Evolutionary conservation across 2,888 invertebrate genomes (phyloP), one percentile per base, ranked within the genome.

Genomic region (Arrhopalites spinosus): DNA sequence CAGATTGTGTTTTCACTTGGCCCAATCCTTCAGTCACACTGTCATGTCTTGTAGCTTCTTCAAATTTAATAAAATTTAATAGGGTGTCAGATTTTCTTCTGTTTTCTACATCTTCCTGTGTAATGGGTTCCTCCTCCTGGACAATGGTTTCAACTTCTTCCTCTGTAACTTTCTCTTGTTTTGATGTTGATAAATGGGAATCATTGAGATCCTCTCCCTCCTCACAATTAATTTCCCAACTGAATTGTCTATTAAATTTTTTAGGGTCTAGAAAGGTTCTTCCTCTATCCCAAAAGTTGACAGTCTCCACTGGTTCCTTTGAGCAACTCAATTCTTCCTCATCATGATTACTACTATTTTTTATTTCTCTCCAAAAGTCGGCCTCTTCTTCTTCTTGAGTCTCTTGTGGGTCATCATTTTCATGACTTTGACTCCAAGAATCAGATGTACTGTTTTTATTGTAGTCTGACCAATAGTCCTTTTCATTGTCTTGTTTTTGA

Each of bases 71-170:
- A 36, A 36, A 36, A 11, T 36, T 36, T 36, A 36, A 36, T 3
- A 36, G 36, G 0, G 73, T 75, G n/a, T 70, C 66, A 61, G 74
- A 74, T n/a, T 77, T 71, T 83, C 85, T 80, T 83, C 84, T 78
- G 64, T 83, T 82, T 29, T 78, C 78, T 5, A 82, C 83, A 82
- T 81, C 83, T n/a, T 85, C 84, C 36, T 36, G 5, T 7, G 11
- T 36, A 11, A 77, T 20, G 72, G 50, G 23, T 72, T 78, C 73
- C 56, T 72, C 59, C 30, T 72, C 67, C 59, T n/a, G n/a, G n/a
- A n/a, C n/a, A n/a, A 67, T 73, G 56, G 27, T 53, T 30, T 67
- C 53, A 15, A n/a, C 68, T 36, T 72, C 73, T 50, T 29, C 56
- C 67, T 27, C 56, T 36, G 59, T 66, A 30, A 27, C 69, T 29